Base-by-base conservation (phyloP, 1,140 invertebrate genomes). In the Heliconius eleuchia region DNA sequence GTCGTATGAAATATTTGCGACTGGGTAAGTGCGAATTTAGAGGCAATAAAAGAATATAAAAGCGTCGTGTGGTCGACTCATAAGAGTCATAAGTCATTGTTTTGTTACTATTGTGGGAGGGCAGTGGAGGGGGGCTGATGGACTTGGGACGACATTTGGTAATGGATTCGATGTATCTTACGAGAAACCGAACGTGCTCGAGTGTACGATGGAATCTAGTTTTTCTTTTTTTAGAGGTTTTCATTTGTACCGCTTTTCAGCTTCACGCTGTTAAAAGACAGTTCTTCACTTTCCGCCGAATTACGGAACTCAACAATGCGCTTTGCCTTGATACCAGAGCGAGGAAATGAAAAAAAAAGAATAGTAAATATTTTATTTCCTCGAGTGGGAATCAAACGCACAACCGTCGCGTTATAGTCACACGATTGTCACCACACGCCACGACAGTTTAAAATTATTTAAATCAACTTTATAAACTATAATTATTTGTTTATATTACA, bases 1-100 rank as follows among this genome's bases (percentile, higher is more conserved):
- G 77, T 79, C 37, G 76, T 76, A 84, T 78, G 42, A 80, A 77
- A 82, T 81, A 86, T 84, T 86, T 84, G 84, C 82, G 83, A 85
- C 82, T 87, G 13, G 55, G 83, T 80, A 84, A 87, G 84, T 87
- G 87, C 78, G 82, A 86, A 77, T 90, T 89, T 90, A 90, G 85
- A 87, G 85, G 88, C 84, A 87, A 91, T 93, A 92, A 92, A 92
- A 90, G 83, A 85, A 84, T 87, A 89, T 90, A 91, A 92, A 89
- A 87, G 82, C 83, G 84, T 88, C 85, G 86, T 88, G 85, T 86
- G 79, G 82, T 81, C 76, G 83, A 81, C 86, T 90, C 92, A 90
- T 16, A 46, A 34, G 42, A 4, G 42, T 46, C 42, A 46, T 94
- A 92, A 91, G 84, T 93, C 88, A 90, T 89, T 91, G 88, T 91